Base-by-base conservation (phyloP, 2,888 invertebrate genomes). In the Cryptus armator region DNA sequence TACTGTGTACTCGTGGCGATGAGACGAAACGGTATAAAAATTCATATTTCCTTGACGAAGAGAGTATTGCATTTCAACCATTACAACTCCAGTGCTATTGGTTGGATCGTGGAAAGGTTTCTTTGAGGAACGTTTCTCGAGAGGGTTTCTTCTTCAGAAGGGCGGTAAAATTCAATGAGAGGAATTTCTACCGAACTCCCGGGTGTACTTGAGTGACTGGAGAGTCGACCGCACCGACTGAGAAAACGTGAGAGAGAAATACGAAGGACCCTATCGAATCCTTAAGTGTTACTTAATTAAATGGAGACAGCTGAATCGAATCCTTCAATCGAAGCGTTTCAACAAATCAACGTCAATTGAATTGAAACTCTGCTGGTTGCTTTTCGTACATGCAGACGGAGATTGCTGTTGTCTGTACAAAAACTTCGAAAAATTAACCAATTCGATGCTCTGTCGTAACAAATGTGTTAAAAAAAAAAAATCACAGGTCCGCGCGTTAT, bases 251-350 rank as follows among this genome's bases (percentile, higher is more conserved):
- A 56, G 66, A 29, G 46, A 43, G 77, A 46, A 16, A 59, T n/a
- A 37, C 44, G 46, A 46, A 56, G 24, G 46, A 46, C 29, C 24
- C 68, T 62, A 48, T 29, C 32, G 48, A 7, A 78, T 77, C 56
- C 44, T 67, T 48, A 53, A 48, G 44, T 56, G 67, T 77, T 77
- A 44, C 67, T 67, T 67, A 77, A 77, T 77, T 77, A 78, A 62
- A 78, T 70, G 19, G 44, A 78, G 48, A 75, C 64, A 29, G 37
- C 46, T 12, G 46, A 75, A 37, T 48, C 48, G 64, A 78, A 78
- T 68, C 32, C 59, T 68, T 68, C 67, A 68, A 78, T 19, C 14
- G 46, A 46, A 46, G 46, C 56, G 46, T 70, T 59, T 68, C 59
- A 37, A 44, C 67, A 44, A 77, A 78, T 59, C 68, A 77, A 32